Base-by-base conservation (phyloP, 2,888 invertebrate genomes). In the Drosophila diplacantha region DNA sequence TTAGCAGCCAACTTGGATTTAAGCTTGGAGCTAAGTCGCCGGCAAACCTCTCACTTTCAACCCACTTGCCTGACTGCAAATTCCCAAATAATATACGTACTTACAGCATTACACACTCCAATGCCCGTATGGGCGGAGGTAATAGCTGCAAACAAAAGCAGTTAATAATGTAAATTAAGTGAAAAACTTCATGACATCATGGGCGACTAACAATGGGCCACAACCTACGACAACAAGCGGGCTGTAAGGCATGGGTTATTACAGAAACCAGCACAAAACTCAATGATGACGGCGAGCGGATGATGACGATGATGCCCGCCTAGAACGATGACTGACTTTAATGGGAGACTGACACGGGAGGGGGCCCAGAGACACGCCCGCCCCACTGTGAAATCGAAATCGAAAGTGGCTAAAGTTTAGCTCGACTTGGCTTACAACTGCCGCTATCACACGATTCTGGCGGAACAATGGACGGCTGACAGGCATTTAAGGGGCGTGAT, bases 221-320 rank as follows among this genome's bases (percentile, higher is more conserved):
- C 49, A 75, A 81, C 80, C 81, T 77, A 81, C 71, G 82, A 75
- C 77, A 81, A 77, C 76, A 75, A 66, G 29, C 38, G 34, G 22
- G 26, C 32, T 29, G 9, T 35, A 31, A 44, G 49, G 41, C 65
- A 54, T 43, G 50, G 47, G 34, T 35, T 63, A 63, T 63, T 63
- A 68, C 54, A 41, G 47, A 38, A 61, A 31, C 41, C 60, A 47
- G 60, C 49, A 61, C 62, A 24, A 61, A 51, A 49, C 51, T 67
- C 62, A 66, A 59, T 71, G 61, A 74, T 50, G 54, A 72, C 59
- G 55, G 34, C 52, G 41, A 31, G 22, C 32, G 44, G 43, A 24
- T 35, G 53, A 61, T 37, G 56, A 67, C 51, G 56, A 72, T 55
- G 26, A 34, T 34, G 67, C 12, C 54, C 50, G 56, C n/a, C n/a